Conservation (phyloP, 2,797 vertebrate genomes). For the Coregonus suidteri region DNA sequence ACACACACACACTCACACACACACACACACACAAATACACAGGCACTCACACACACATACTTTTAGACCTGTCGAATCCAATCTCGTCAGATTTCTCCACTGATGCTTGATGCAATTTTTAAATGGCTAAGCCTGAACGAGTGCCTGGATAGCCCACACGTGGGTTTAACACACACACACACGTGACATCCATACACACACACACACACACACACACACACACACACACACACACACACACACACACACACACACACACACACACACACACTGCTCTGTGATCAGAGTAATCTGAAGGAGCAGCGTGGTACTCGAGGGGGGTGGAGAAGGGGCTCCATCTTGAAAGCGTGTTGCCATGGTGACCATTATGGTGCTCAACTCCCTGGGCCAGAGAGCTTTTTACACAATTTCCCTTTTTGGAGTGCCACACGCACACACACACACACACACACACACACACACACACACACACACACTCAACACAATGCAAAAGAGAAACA, state of each 20-base stretch:
- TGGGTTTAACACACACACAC: conserved; percentile 2
- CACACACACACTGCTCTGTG: conserved; percentile 32
- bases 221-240: conserved; percentile 25
- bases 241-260: conserved; percentile 17
- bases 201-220: background rate
- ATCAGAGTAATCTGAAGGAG: conserved; percentile 56
- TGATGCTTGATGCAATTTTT: conserved; percentile 79
- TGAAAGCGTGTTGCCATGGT: conserved; percentile 77
- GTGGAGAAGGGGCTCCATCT: conserved; percentile 70
- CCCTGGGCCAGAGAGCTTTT: conserved; percentile 63
- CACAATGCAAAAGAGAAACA: background rate
- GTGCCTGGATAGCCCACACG: conserved; percentile 46
- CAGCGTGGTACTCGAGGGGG: conserved; percentile 66
- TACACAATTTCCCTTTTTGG: conserved; percentile 60
- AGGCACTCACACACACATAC: conserved; percentile 48
- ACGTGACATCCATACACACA: conserved; percentile 28
- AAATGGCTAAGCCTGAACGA: conserved; percentile 65
- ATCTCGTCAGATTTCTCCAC: conserved; percentile 74
- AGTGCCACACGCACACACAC: no score
- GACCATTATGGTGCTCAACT: conserved; percentile 74
- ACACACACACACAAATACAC: background rate
- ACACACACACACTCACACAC: no score
- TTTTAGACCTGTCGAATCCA: conserved; percentile 63
- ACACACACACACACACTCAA: no score
- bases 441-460: background rate